Evolutionary conservation across 2,113 vertebrate species (phyloP).

Genomic region (Anguilla rostrata): DNA sequence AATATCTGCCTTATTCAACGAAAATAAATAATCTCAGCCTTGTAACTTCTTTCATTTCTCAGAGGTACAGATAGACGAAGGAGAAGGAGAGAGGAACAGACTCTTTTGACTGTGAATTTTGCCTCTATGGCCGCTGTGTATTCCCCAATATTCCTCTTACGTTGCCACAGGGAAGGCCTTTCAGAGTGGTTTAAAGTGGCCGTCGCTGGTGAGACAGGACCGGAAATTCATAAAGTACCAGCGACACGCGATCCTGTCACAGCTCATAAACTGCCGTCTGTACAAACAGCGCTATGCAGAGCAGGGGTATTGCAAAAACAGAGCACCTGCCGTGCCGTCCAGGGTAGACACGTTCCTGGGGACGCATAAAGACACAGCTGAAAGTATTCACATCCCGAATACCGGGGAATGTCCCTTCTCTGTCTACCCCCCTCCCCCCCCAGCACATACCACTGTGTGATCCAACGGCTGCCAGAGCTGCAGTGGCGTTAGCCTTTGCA

Average conservation of each 20-base stretch:
- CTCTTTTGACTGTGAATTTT: neutral
- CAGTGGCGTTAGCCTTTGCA: neutral
- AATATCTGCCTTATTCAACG: neutral
- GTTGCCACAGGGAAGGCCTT: neutral
- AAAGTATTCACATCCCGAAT: neutral
- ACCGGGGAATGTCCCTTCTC: neutral
- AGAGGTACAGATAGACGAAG: neutral
- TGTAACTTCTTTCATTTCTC: neutral
- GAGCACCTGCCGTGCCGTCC: neutral
- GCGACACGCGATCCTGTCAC: neutral
- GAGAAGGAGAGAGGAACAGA: neutral
- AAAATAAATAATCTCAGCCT: neutral
- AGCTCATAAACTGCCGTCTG: neutral
- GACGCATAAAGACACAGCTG: neutral
- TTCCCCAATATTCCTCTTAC: neutral
- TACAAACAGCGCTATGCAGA: neutral
- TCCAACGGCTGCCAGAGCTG: neutral
- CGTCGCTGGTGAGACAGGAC: neutral
- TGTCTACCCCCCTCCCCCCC: neutral
- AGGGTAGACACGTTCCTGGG: neutral
- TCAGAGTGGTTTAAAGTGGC: neutral
- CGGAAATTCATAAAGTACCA: neutral
- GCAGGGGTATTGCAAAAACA: neutral
- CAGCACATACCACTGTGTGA: neutral
- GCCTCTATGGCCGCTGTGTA: neutral